These are phyloP conservation scores for Ptiloglossa arizonensis DNA, from an alignment of 1,140 invertebrate genomes.

Conservation along the genomic window DNA sequence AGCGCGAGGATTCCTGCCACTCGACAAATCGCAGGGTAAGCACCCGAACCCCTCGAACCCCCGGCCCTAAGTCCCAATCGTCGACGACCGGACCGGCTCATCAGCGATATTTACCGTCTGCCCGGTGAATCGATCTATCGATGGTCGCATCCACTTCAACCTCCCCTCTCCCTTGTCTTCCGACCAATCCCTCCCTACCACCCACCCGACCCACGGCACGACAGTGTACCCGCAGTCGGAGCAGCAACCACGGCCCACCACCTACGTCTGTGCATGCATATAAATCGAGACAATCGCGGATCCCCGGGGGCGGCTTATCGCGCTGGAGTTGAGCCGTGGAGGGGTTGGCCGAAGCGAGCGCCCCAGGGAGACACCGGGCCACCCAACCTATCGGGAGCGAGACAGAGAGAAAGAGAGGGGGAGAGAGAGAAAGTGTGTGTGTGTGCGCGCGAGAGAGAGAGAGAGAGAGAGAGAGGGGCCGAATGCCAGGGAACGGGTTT, in stretches of 20 bases:
- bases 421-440: too few species aligned
- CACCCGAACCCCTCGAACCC: constrained; percentile 30
- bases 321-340: constrained; percentile 48
- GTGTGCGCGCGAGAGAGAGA: not conserved
- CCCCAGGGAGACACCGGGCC: constrained; percentile 21
- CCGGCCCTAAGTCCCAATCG: constrained; percentile 53
- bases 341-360: constrained; percentile 47
- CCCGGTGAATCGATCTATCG: constrained; percentile 69
- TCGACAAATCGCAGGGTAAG: constrained; percentile 69
- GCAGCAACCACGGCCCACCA: constrained; percentile 38
- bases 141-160: constrained; percentile 31
- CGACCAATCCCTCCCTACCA: not conserved
- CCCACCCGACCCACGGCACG: not conserved
- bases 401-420: not conserved
- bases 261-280: constrained; percentile 67
- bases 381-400: constrained; percentile 6
- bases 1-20: constrained; percentile 52
- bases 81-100: constrained; percentile 67
- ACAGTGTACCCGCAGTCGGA: constrained; percentile 20
- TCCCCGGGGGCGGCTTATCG: constrained; percentile 77
- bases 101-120: constrained; percentile 78
- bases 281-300: constrained; percentile 79
- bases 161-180: constrained; percentile 2
- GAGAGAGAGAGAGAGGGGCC: not conserved
- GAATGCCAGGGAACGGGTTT: constrained; percentile 47